These are phyloP conservation scores for Prunella strophiata DNA, from an alignment of 2,797 vertebrate genomes.

Conservation along the genomic window DNA sequence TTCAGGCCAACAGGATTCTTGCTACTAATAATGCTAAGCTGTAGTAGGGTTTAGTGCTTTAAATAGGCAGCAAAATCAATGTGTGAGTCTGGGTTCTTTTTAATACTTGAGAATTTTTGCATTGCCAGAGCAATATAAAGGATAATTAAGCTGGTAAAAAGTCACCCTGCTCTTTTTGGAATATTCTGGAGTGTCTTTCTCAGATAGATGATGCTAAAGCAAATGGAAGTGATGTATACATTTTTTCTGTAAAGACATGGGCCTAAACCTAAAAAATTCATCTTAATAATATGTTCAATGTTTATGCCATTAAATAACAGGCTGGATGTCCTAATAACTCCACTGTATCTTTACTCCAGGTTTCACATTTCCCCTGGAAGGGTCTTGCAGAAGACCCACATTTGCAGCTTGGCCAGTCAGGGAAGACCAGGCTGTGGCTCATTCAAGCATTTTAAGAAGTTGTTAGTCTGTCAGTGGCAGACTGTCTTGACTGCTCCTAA, in stretches of 20 bases:
- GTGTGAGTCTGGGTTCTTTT: not conserved
- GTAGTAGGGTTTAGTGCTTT: not conserved
- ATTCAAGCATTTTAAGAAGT: not conserved
- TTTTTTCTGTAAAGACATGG: not conserved
- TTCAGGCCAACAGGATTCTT: conserved; percentile 4
- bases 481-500: not conserved
- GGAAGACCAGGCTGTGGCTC: not conserved
- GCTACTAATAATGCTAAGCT: not conserved
- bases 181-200: not conserved
- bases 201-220: not conserved
- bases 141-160: not conserved
- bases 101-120: not conserved
- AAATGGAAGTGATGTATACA: not conserved
- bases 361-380: not conserved
- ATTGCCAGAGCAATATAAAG: not conserved
- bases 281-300: not conserved
- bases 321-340: not conserved
- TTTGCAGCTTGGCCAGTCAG: not conserved
- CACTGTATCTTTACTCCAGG: not conserved
- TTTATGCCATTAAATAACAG: not conserved
- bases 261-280: not conserved
- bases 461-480: not conserved
- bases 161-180: not conserved
- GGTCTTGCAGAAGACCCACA: not conserved
- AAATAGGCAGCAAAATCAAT: not conserved